These are phyloP conservation scores for Zaprionus tsacasi DNA, from an alignment of 1,140 invertebrate genomes.

Conservation along the genomic window DNA sequence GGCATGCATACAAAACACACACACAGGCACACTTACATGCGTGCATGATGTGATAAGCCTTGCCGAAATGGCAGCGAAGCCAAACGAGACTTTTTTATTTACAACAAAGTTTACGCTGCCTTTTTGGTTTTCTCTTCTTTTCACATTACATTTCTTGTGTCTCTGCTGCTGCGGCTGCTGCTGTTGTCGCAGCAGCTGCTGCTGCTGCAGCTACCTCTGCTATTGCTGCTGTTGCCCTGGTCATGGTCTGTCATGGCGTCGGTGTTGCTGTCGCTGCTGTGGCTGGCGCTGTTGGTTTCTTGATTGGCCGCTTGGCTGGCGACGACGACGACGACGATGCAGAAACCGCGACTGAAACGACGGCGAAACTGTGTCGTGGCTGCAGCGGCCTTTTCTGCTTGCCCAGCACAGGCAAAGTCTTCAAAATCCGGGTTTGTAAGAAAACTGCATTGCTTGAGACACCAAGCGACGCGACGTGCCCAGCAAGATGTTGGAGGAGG, in stretches of 20 bases:
- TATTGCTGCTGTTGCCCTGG: conserved; percentile 63
- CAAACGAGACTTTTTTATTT: conserved; percentile 32
- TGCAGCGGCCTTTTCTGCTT: conserved; percentile 72
- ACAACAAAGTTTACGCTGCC: conserved; percentile 19
- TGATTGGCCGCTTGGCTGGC: conserved; percentile 27
- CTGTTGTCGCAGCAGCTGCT: not conserved
- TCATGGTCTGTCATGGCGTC: conserved; percentile 52
- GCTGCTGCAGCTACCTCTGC: conserved; percentile 22
- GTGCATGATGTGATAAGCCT: conserved; percentile 27
- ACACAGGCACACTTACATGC: not conserved
- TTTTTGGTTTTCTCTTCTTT: conserved; percentile 35
- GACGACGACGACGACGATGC: conserved; percentile 6
- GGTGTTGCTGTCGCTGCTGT: conserved; percentile 50
- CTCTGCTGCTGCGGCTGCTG: not conserved
- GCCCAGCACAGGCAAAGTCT: conserved; percentile 80
- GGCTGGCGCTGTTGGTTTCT: conserved; percentile 45
- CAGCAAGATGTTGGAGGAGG: conserved; percentile 22
- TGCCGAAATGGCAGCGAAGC: conserved; percentile 41
- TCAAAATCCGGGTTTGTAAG: conserved; percentile 83
- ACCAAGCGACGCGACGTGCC: not conserved
- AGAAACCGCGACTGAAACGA: conserved; percentile 28
- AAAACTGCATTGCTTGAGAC: conserved; percentile 67
- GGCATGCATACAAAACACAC: conserved; percentile 1
- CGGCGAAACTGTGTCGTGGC: conserved; percentile 59
- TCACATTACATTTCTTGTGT: conserved; percentile 23